These are phyloP conservation scores for Drosophila prostipennis DNA, from an alignment of 2,888 invertebrate genomes.

Conservation along the genomic window DNA sequence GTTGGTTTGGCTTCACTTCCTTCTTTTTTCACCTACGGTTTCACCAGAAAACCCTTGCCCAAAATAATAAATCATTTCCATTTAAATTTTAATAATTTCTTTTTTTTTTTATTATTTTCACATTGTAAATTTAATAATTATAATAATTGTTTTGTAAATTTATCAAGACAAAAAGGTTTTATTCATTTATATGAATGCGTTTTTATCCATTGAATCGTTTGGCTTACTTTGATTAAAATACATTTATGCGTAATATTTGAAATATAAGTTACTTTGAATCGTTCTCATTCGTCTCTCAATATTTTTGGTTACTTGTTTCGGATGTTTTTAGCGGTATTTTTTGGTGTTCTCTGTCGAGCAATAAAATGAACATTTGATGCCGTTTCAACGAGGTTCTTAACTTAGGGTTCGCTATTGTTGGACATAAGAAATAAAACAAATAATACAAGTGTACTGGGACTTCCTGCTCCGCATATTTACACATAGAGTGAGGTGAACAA, in stretches of 20 bases:
- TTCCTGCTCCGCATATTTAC: conserved; percentile 58
- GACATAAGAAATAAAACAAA: conserved; percentile 55
- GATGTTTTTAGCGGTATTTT: conserved; percentile 41
- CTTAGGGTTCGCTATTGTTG: conserved; percentile 49
- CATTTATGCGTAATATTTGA: conserved; percentile 82
- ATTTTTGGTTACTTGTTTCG: conserved; percentile 44
- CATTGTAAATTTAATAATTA: conserved; percentile 83
- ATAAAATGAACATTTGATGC: conserved; percentile 77
- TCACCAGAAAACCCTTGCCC: neutral
- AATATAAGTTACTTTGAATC: conserved; percentile 79
- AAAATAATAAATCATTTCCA: conserved; percentile 7
- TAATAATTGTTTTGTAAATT: conserved; percentile 83
- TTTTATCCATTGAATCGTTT: conserved; percentile 58
- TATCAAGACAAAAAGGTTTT: conserved; percentile 83
- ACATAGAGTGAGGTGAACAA: conserved; percentile 61
- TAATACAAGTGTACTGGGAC: conserved; percentile 47
- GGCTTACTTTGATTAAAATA: conserved; percentile 82
- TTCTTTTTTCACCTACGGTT: neutral
- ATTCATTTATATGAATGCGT: conserved; percentile 64
- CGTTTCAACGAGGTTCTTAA: conserved; percentile 42
- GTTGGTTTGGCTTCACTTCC: neutral
- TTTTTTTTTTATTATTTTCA: conserved; percentile 74
- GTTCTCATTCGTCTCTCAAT: conserved; percentile 46
- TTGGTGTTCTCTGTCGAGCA: conserved; percentile 54
- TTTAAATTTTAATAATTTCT: conserved; percentile 79